Base-by-base conservation (phyloP, 2,888 invertebrate genomes). In the Eurytoma californica region DNA sequence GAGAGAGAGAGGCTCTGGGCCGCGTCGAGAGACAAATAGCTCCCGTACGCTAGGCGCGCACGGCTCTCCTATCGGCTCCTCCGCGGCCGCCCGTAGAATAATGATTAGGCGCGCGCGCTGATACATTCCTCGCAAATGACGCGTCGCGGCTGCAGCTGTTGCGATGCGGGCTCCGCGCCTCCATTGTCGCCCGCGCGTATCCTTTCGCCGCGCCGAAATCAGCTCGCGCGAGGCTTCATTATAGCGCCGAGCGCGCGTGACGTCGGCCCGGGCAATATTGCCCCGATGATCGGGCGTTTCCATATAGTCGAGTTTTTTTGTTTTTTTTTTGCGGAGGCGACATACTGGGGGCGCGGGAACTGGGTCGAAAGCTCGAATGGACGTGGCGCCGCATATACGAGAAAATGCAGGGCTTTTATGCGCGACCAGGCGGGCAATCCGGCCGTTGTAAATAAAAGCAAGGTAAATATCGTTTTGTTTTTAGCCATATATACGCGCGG, bases 111-210 rank as follows among this genome's bases (percentile, higher is more conserved):
- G 57, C 58, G 30, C 58, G 66, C 30, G 86, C 83, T 86, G 87
- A 88, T 87, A 86, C 86, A 87, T 88, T 88, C 87, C 85, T 84
- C 84, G 85, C 86, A 86, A 88, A 86, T 88, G 88, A 88, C 88
- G 87, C 84, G 87, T 85, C 85, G n/a, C n/a, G 84, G 84, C 84
- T 86, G 88, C 89, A 89, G 88, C 88, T 88, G 88, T 88, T 61
- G 87, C 86, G 86, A 88, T 88, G 87, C 75, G 70, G 75, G 74
- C 70, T 57, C n/a, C 20, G n/a, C 20, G 13, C 20, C 70, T 51
- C 49, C 47, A 69, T 39, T 39, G 39, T 39, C 39, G 39, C n/a
- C n/a, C 30, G 39, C 39, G 7, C 7, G 7, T 39, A 4, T 39
- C 39, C 39, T 39, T 39, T 39, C 39, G 39, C 39, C 39, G 39